Conservation (phyloP, 2,888 invertebrate genomes). For the Tinea pellionella region DNA sequence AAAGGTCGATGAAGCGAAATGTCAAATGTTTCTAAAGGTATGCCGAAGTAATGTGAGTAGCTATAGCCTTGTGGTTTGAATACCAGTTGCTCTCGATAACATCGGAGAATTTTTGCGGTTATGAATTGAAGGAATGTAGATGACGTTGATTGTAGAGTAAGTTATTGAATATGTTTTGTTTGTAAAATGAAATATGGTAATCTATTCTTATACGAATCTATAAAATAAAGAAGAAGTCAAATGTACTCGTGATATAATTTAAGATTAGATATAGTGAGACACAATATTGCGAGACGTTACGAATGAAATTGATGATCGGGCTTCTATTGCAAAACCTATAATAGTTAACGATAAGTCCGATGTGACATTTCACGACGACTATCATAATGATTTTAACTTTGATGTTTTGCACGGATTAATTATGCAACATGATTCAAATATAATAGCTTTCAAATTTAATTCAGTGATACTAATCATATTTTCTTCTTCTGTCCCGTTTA, state of each 20-base stretch:
- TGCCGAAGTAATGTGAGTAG: neutral
- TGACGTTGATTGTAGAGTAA: slow-evolving; percentile 3
- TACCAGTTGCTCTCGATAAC: slow-evolving; percentile 8
- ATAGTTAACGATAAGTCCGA: slow-evolving; percentile 11
- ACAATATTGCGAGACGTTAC: slow-evolving; percentile 7
- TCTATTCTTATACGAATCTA: neutral
- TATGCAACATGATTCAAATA: slow-evolving; percentile 1
- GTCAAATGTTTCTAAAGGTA: slow-evolving; percentile 35
- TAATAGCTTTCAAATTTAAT: no score
- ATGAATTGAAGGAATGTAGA: slow-evolving; percentile 5
- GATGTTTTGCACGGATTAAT: slow-evolving; percentile 2
- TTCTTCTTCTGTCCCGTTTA: no score
- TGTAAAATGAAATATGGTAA: slow-evolving; percentile 1
- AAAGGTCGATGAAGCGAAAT: slow-evolving; percentile 60
- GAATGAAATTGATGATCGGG: slow-evolving; percentile 4
- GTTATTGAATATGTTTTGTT: neutral
- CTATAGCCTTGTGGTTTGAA: neutral
- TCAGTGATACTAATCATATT: no score
- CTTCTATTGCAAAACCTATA: slow-evolving; percentile 8
- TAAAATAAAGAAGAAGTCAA: neutral
- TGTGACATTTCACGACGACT: slow-evolving; percentile 16
- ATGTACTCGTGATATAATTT: neutral
- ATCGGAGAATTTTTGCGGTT: slow-evolving; percentile 9
- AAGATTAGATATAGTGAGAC: slow-evolving; percentile 1
- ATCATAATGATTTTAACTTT: neutral